Evolutionary conservation across 2,113 vertebrate genomes (phyloP), one percentile per base, ranked within the genome.

Genomic region (Sisor rabdophorus): DNA sequence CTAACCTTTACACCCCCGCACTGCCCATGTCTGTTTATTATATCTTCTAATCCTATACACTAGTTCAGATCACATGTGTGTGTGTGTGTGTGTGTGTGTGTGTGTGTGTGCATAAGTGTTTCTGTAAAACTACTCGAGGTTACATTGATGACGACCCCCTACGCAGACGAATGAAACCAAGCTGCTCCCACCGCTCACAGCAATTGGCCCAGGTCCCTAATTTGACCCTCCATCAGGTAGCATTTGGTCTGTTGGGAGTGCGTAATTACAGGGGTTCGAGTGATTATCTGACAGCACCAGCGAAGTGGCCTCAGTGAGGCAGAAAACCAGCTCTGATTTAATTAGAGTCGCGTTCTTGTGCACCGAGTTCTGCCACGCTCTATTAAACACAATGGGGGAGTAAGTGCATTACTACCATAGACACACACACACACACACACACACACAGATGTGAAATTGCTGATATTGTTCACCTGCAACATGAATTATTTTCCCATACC

Each of bases 311-410:
- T 82, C 79, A 53, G 69, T 83, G 47, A 83, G 78, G 84, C 83
- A 77, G 87, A 85, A 86, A 87, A 88, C 73, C 24, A 79, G 85
- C 81, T 50, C 65, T 73, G 79, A 80, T 84, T 85, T 87, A 79
- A 89, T 88, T 87, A 84, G 80, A 77, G 85, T 87, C 86, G 78
- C 75, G 79, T 86, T 85, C 83, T 85, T 64, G 75, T 79, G 81
- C 77, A 65, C 54, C 75, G 78, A 74, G 54, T 75, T 78, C 77
- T 87, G 86, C 78, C 87, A 85, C 17, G 85, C 87, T 75, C 81
- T 83, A 82, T 65, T 79, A 82, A 83, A 64, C 79, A 44, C 19
- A 79, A 85, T 84, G 79, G 84, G 84, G 89, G 83, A 78, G 87
- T 82, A 85, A 71, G 58, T 28, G 75, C 81, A 82, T 85, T 76